phyloP scores from a whole-genome alignment of 2,113 vertebrate genomes.

The Silurus asotus region DNA sequence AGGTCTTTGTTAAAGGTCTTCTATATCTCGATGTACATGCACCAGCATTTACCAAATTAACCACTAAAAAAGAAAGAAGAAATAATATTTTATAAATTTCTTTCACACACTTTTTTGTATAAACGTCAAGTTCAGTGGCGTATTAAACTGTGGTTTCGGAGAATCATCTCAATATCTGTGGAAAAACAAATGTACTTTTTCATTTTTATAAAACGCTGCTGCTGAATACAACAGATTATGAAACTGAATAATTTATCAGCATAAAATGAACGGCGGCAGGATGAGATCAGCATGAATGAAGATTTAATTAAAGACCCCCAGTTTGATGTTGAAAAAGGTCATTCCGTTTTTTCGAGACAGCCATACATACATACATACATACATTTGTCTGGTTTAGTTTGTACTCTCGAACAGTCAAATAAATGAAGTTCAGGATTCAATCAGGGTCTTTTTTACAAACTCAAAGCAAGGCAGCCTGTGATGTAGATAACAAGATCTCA shows the following conservation, averaged over 20 bases:
- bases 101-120: background rate
- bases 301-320: slow-evolving; percentile 13
- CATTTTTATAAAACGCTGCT: background rate
- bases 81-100: background rate
- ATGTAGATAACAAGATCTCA: background rate
- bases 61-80: background rate
- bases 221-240: background rate
- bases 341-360: background rate
- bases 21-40: background rate
- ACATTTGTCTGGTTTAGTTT: background rate
- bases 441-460: background rate
- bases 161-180: background rate
- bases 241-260: background rate
- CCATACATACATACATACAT: background rate
- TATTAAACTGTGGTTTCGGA: background rate
- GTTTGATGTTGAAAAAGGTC: slow-evolving; percentile 20
- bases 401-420: background rate
- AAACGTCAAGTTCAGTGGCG: background rate
- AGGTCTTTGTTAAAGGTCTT: too few relatives aligned
- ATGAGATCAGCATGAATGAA: background rate
- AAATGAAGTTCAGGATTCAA: background rate
- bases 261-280: background rate
- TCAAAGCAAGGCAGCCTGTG: background rate
- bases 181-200: background rate
- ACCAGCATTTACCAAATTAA: background rate